Conservation (phyloP, 37 sponge, comb jelly and placozoan genomes). For the Lycopodina hypogea region DNA sequence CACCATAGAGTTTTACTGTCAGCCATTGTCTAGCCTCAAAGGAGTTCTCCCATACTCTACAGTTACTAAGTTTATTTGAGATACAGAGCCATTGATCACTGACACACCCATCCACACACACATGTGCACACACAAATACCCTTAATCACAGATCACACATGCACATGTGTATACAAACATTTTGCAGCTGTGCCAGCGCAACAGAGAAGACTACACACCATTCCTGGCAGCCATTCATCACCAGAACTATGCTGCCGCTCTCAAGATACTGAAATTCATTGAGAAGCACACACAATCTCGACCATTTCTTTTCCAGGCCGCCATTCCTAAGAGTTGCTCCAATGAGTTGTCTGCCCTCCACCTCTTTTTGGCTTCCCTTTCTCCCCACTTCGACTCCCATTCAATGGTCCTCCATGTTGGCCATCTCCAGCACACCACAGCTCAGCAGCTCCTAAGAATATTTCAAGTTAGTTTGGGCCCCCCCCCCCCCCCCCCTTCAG, state of each 20-base stretch:
- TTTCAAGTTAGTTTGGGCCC: too few relatives aligned
- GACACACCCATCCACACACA: too few relatives aligned
- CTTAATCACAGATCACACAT: too few relatives aligned
- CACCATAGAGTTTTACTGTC: too few relatives aligned
- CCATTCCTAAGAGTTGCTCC: slow-evolving; percentile 10
- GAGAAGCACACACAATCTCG: slow-evolving; percentile 7
- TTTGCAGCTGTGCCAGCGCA: slow-evolving; percentile 52
- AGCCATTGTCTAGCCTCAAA: too few relatives aligned
- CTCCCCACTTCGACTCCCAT: slow-evolving; percentile 23
- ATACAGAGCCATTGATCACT: too few relatives aligned
- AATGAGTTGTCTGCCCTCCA: slow-evolving; percentile 50
- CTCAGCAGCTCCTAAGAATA: slow-evolving; percentile 64
- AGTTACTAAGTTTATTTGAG: too few relatives aligned
- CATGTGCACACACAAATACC: background rate
- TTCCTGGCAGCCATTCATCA: slow-evolving; percentile 55
- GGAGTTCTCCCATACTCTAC: too few relatives aligned
- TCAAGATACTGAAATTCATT: slow-evolving; percentile 53
- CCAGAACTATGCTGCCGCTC: slow-evolving; percentile 67
- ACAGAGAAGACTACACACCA: slow-evolving; percentile 59
- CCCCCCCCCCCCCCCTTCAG: too few relatives aligned
- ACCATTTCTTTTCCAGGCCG: background rate
- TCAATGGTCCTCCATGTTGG: slow-evolving; percentile 27
- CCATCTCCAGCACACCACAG: slow-evolving; percentile 52
- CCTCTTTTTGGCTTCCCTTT: slow-evolving; percentile 35
- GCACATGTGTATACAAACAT: too few relatives aligned